phyloP scores from a whole-genome alignment of 2,888 invertebrate genomes.

The Ellobium chinense region DNA sequence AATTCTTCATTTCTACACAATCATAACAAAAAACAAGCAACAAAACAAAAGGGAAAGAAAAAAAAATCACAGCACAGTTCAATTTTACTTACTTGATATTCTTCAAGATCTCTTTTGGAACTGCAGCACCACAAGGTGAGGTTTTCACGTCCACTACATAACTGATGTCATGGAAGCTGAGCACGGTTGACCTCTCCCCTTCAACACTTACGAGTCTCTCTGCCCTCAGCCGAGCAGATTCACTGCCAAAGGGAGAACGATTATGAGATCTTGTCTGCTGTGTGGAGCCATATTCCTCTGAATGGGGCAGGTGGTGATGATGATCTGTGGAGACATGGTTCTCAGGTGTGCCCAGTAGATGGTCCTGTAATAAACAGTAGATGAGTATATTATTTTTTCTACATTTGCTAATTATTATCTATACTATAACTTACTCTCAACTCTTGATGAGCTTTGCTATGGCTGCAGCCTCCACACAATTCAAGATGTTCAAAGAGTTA shows the following conservation, averaged over 20 bases:
- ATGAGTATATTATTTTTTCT: too few species aligned
- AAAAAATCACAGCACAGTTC: too few species aligned
- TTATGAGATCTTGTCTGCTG: neutral
- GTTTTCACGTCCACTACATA: constrained; percentile 69
- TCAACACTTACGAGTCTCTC: constrained; percentile 18
- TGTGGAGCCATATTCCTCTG: neutral
- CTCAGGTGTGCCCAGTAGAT: neutral
- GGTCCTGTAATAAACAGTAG: constrained; percentile 16
- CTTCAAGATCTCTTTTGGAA: constrained; percentile 69
- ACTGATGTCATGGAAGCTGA: constrained; percentile 61
- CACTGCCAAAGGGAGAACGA: neutral
- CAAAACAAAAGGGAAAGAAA: too few species aligned
- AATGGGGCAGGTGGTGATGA: neutral
- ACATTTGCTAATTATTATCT: too few species aligned
- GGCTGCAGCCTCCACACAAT: too few species aligned
- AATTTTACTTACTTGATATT: constrained; percentile 73
- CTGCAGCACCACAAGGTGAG: constrained; percentile 58
- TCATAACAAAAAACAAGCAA: too few species aligned
- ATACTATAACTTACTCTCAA: too few species aligned
- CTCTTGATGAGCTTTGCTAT: too few species aligned
- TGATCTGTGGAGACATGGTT: neutral
- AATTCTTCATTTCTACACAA: too few species aligned
- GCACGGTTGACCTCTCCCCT: constrained; percentile 13
- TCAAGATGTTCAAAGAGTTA: too few species aligned
- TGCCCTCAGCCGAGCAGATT: constrained; percentile 13